Evolutionary conservation across 2,113 vertebrate genomes (phyloP).

Genomic region (Lamprotornis superbus): DNA sequence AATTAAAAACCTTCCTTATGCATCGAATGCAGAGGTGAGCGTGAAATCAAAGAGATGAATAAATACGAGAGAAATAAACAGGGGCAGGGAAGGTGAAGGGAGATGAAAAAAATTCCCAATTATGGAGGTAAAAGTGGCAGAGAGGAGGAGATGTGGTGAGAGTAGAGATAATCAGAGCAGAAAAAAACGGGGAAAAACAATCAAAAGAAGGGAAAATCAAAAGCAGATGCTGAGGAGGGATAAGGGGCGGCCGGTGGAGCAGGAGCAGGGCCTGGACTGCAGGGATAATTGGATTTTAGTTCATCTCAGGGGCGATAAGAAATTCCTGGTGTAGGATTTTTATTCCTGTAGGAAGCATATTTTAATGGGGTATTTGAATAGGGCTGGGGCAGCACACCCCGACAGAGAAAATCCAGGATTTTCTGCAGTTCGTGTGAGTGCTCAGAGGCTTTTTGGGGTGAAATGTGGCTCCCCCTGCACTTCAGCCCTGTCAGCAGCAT

Average conservation of each 20-base stretch:
- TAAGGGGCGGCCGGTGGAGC: not conserved
- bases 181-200: not conserved
- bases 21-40: not conserved
- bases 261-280: not conserved
- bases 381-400: fast-evolving
- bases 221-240: slow-evolving; percentile 59
- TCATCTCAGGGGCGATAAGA: not conserved
- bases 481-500: fast-evolving
- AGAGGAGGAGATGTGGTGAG: not conserved
- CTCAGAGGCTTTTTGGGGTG: not conserved
- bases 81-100: not conserved
- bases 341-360: not conserved
- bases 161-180: not conserved
- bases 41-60: not conserved
- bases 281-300: slow-evolving; percentile 49
- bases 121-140: fast-evolving
- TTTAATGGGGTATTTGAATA: not conserved
- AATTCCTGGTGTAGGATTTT: not conserved
- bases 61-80: not conserved
- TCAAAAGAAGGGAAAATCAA: slow-evolving; percentile 37
- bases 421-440: fast-evolving
- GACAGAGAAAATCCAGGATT: fast-evolving
- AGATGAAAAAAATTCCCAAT: not conserved
- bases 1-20: not conserved
- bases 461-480: fast-evolving